Evolutionary conservation across 2,797 vertebrate genomes (phyloP).

Genomic region (Alectoris magna): DNA sequence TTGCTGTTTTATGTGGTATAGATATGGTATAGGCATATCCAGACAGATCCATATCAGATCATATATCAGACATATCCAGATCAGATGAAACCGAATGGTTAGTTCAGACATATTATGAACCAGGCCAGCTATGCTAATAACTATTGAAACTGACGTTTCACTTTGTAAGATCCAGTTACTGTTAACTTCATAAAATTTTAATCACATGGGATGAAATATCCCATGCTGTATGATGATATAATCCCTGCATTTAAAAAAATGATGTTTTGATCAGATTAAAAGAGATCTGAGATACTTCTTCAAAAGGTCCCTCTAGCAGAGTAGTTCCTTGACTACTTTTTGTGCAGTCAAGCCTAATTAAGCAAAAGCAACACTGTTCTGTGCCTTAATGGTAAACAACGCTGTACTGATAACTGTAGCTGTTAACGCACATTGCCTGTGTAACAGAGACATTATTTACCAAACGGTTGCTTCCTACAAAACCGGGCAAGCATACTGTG

Average conservation of each 20-base stretch:
- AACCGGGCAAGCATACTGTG: background rate
- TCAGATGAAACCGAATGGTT: background rate
- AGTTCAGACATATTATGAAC: background rate
- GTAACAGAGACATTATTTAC: background rate
- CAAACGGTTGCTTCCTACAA: background rate
- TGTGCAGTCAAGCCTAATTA: background rate
- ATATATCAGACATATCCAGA: no score
- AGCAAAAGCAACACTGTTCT: background rate
- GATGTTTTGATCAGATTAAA: background rate
- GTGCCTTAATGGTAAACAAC: background rate
- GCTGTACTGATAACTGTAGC: background rate
- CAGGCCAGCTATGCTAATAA: background rate
- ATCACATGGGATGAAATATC: slow-evolving; percentile 1
- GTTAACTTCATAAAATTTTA: slow-evolving; percentile 38
- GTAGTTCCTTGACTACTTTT: background rate
- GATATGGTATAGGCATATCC: background rate
- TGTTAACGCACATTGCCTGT: background rate
- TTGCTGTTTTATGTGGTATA: background rate
- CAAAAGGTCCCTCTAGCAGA: background rate
- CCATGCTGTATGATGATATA: background rate
- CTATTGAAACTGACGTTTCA: slow-evolving; percentile 3
- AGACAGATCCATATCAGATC: background rate
- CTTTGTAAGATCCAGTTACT: slow-evolving; percentile 25
- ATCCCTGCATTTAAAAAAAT: background rate
- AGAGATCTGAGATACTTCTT: background rate